Base-by-base conservation (phyloP, 2,888 invertebrate genomes). In the Anthophora plumipes region DNA sequence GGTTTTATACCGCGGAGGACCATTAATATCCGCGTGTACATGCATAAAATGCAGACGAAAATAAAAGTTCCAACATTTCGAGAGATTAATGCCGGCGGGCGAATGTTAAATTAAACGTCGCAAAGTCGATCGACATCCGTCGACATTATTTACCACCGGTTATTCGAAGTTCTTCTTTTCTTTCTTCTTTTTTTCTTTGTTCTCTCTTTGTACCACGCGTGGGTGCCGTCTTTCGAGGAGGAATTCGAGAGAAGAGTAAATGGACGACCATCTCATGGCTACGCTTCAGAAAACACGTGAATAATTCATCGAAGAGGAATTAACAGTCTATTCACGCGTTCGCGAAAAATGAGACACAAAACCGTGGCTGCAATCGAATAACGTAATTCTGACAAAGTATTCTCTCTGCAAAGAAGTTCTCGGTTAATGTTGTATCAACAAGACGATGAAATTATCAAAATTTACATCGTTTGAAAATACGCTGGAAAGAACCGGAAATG, bases 221-320 rank as follows among this genome's bases (percentile, higher is more conserved):
- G 50, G 54, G 71, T n/a, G 59, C 55, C 48, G 14, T 31, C 43
- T 61, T 73, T 39, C n/a, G 48, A 5, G 43, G n/a, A 20, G 25
- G 11, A 67, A 73, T 57, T 73, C 8, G 12, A 22, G 43, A 41
- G 54, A 59, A 57, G 50, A 22, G n/a, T 17, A 76, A 74, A 70
- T 39, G 67, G 72, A 60, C 59, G 57, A 48, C 43, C n/a, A n/a
- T n/a, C 48, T 60, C 59, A 48, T 55, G 71, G 55, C 25, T 17
- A 46, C 17, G 57, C 12, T 37, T 50, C n/a, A n/a, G n/a, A 25
- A n/a, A 37, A 69, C 46, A n/a, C 31, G 9, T 59, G 59, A 78
- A 70, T 78, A 59, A 70, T 78, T 78, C 63, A 70, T 31, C 11
- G n/a, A 37, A 46, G 11, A 46, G 25, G 43, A 63, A 77, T 68